phyloP scores from a whole-genome alignment of 1,140 invertebrate species.

The Psix sp. region DNA sequence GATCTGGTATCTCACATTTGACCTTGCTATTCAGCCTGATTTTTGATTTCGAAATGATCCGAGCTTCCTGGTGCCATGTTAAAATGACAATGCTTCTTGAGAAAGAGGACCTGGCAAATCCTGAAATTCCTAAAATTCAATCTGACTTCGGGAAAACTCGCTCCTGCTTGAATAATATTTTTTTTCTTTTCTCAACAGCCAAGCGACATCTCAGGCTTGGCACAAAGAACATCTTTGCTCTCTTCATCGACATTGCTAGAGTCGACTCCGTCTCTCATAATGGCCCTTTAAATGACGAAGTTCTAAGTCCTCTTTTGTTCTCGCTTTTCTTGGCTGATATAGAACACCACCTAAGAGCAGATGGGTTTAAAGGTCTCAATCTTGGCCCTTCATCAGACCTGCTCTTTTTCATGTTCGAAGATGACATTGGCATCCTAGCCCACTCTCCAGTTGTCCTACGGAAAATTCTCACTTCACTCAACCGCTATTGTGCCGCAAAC shows the following conservation, averaged over 20 bases:
- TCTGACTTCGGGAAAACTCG: background rate
- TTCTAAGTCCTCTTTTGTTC: conserved; percentile 4
- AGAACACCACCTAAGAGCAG: background rate
- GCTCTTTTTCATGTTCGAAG: conserved; percentile 1
- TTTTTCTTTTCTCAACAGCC: background rate
- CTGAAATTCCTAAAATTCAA: background rate
- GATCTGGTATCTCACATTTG: background rate
- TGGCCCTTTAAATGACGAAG: background rate
- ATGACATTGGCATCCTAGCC: conserved; percentile 12
- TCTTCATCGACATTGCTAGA: background rate
- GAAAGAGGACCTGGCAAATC: background rate
- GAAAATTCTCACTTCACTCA: background rate
- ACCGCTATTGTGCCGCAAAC: background rate
- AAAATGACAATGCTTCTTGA: background rate
- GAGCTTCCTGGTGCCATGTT: background rate
- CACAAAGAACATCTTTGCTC: background rate
- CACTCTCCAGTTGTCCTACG: background rate
- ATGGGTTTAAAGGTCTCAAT: conserved; percentile 2
- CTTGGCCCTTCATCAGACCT: background rate
- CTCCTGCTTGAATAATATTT: background rate
- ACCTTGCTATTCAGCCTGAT: background rate
- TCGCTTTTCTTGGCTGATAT: conserved; percentile 1
- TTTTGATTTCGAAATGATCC: background rate
- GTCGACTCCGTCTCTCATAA: background rate
- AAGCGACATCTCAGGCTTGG: background rate